These are phyloP conservation scores for Colostygia pectinataria DNA, from an alignment of 2,888 invertebrate species.

Conservation along the genomic window DNA sequence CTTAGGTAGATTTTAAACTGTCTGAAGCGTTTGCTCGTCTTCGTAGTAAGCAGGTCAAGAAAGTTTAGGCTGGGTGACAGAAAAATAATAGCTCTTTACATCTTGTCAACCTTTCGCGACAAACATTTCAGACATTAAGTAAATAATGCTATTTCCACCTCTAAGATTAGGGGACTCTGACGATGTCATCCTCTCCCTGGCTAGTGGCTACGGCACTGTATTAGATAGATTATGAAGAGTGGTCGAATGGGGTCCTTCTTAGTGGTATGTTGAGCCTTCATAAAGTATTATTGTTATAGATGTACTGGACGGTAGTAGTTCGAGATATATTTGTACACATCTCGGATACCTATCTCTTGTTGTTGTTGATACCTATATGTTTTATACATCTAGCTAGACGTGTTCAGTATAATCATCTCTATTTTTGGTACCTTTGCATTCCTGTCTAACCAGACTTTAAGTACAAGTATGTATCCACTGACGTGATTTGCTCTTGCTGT, in stretches of 20 bases:
- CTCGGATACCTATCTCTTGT: conserved; percentile 79
- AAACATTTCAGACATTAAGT: neutral
- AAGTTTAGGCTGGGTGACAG: too few relatives aligned
- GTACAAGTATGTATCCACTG: conserved; percentile 41
- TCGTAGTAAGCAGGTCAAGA: too few relatives aligned
- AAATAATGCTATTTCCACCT: neutral
- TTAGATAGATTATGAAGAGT: conserved; percentile 67
- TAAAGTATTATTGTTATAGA: conserved; percentile 82
- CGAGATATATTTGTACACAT: conserved; percentile 80
- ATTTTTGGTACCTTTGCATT: conserved; percentile 76
- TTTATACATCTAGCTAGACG: conserved; percentile 79
- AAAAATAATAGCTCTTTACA: too few relatives aligned
- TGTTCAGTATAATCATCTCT: conserved; percentile 78
- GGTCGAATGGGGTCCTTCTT: conserved; percentile 70
- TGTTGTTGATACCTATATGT: conserved; percentile 82
- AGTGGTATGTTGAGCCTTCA: conserved; percentile 78
- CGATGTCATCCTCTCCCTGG: neutral
- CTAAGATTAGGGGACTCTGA: neutral
- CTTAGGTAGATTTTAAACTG: neutral
- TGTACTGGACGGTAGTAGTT: conserved; percentile 71
- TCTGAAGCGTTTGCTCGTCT: conserved; percentile 1
- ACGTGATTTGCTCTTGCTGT: conserved; percentile 34
- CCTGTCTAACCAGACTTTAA: conserved; percentile 49
- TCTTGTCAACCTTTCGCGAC: neutral
- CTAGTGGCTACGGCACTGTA: conserved; percentile 19